A percentile compares a stretch with the other conserved stretches of the same genome.
phyloP scores from a whole-genome alignment of 1,140 invertebrate genomes.

The Archivesica marissinica region DNA sequence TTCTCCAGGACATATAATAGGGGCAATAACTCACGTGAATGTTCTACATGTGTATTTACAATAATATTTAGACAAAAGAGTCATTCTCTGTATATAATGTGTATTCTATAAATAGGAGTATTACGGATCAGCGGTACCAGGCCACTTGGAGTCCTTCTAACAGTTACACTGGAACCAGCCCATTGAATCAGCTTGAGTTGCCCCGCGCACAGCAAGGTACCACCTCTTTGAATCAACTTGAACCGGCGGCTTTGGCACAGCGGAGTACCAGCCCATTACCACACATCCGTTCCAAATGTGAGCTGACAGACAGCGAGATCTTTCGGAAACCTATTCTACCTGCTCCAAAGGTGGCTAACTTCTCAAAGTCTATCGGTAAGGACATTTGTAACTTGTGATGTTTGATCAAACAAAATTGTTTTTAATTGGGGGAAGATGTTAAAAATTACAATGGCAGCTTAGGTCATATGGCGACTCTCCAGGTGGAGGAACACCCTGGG shows the following conservation, averaged over 20 bases:
- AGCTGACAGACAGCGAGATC: constrained; percentile 25
- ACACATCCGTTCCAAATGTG: neutral
- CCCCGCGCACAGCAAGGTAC: neutral
- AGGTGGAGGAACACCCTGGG: too few relatives aligned
- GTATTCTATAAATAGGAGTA: too few relatives aligned
- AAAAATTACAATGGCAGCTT: too few relatives aligned
- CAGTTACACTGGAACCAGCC: neutral
- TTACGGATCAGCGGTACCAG: neutral
- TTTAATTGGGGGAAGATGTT: too few relatives aligned
- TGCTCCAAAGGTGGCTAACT: constrained; percentile 51
- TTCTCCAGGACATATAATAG: too few relatives aligned
- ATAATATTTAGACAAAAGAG: too few relatives aligned
- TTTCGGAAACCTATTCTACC: constrained; percentile 53
- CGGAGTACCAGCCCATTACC: neutral
- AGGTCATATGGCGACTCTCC: too few relatives aligned
- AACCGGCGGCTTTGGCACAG: neutral
- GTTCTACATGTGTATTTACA: too few relatives aligned
- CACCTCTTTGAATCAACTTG: neutral
- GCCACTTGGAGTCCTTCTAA: neutral
- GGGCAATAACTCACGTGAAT: too few relatives aligned
- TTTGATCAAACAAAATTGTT: too few relatives aligned
- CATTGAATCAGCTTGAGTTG: neutral
- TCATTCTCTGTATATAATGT: too few relatives aligned
- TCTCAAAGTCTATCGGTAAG: constrained; percentile 51
- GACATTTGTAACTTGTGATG: too few relatives aligned